phyloP scores from a whole-genome alignment of 2,113 vertebrate species.

The Merops nubicus region DNA sequence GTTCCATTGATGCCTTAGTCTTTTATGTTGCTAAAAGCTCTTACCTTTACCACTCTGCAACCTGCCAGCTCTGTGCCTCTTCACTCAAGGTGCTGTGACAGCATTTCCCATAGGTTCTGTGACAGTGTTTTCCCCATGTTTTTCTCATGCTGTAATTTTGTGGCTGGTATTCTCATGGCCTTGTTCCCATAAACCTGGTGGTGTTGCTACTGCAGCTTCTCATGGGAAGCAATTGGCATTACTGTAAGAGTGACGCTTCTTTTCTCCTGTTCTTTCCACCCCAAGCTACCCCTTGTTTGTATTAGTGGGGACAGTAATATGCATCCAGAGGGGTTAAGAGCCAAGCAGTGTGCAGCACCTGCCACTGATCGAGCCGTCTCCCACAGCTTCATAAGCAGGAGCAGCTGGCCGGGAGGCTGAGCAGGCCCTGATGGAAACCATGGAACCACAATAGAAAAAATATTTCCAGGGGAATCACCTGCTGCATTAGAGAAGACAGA shows the following conservation, averaged over 20 bases:
- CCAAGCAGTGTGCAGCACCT: not conserved
- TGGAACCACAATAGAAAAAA: not conserved
- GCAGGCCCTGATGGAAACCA: not conserved
- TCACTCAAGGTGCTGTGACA: rapidly evolving
- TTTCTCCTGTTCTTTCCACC: not conserved
- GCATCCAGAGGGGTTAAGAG: not conserved
- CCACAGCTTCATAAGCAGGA: not conserved
- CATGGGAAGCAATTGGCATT: not conserved
- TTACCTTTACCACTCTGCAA: not conserved
- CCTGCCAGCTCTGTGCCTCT: not conserved
- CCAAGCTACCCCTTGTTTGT: not conserved
- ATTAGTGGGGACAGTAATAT: not conserved
- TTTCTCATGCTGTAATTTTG: not conserved
- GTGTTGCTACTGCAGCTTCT: not conserved
- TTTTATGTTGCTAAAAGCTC: not conserved
- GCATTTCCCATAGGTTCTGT: not conserved
- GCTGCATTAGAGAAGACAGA: not conserved
- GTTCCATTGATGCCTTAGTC: not conserved
- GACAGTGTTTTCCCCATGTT: not conserved
- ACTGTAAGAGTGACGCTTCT: not conserved
- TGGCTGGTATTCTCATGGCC: not conserved
- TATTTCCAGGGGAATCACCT: rapidly evolving
- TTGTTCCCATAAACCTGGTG: not conserved
- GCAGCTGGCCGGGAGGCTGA: not conserved
- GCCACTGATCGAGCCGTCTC: not conserved